Conservation (phyloP, 1,140 invertebrate species). For the Drosophila sturtevanti region DNA sequence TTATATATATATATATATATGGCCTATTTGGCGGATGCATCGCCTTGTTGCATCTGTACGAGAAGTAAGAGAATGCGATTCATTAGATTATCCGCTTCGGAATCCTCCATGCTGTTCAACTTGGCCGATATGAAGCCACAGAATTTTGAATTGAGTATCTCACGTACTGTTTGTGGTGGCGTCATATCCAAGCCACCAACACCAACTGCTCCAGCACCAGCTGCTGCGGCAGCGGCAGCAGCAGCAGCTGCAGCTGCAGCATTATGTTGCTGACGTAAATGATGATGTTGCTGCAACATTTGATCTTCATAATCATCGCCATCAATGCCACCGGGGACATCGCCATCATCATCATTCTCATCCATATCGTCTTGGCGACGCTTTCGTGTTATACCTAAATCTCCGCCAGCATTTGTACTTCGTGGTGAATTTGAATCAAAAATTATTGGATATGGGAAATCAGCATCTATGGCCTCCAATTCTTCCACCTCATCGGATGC, state of each 20-base stretch:
- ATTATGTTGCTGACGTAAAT: conserved; percentile 73
- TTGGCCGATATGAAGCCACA: conserved; percentile 81
- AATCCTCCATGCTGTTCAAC: conserved; percentile 79
- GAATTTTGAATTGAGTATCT: conserved; percentile 78
- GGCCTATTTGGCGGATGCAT: conserved; percentile 50
- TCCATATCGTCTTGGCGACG: conserved; percentile 59
- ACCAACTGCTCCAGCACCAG: conserved; percentile 9
- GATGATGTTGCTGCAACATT: conserved; percentile 79
- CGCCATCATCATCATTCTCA: conserved; percentile 32
- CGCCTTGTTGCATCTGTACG: conserved; percentile 72
- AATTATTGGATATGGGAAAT: conserved; percentile 79
- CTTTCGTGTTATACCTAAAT: conserved; percentile 30
- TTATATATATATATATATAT: no score
- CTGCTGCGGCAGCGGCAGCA: conserved; percentile 22
- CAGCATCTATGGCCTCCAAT: conserved; percentile 77
- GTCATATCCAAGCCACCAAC: conserved; percentile 59
- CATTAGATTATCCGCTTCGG: conserved; percentile 81
- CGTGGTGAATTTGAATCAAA: conserved; percentile 72
- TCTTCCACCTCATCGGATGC: conserved; percentile 76
- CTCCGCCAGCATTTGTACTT: conserved; percentile 35
- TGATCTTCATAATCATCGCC: conserved; percentile 77
- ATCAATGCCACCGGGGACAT: conserved; percentile 34
- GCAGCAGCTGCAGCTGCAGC: conserved; percentile 23
- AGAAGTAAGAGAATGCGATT: conserved; percentile 77
- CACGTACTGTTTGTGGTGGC: conserved; percentile 75